These are phyloP conservation scores for Heliconius ethilla DNA, from an alignment of 2,888 invertebrate genomes.

Conservation along the genomic window DNA sequence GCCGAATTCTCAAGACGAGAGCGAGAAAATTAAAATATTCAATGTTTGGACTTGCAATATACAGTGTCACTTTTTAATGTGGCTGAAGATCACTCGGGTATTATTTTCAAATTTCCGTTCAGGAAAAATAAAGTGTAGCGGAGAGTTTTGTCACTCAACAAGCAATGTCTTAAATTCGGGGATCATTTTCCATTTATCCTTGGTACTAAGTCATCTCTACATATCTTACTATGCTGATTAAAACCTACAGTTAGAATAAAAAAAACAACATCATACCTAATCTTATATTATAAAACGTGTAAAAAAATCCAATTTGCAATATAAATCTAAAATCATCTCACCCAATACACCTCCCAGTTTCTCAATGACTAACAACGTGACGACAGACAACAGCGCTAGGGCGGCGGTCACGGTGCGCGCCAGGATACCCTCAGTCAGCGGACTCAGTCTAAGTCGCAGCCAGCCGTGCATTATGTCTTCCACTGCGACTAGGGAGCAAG, in stretches of 20 bases:
- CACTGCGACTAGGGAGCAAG: constrained; percentile 90
- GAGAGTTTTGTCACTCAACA: too few relatives aligned
- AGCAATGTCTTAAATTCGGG: too few relatives aligned
- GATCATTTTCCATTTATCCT: too few relatives aligned
- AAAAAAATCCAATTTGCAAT: not conserved
- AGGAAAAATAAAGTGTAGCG: not conserved
- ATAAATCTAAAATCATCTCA: constrained; percentile 59
- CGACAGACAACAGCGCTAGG: constrained; percentile 84
- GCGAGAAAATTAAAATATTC: too few relatives aligned
- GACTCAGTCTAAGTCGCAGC: constrained; percentile 83
- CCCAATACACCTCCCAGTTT: constrained; percentile 90
- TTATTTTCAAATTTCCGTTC: not conserved
- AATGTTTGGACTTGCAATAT: too few relatives aligned
- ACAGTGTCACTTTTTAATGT: too few relatives aligned
- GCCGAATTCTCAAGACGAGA: too few relatives aligned
- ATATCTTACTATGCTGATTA: too few relatives aligned
- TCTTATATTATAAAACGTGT: not conserved
- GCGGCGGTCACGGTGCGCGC: constrained; percentile 84
- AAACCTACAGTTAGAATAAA: too few relatives aligned
- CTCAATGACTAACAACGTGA: constrained; percentile 86
- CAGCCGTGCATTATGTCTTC: constrained; percentile 91
- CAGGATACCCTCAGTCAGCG: constrained; percentile 83
- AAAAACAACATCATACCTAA: too few relatives aligned
- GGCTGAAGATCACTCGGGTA: too few relatives aligned
- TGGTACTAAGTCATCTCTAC: too few relatives aligned